A percentile compares a stretch with the other conserved stretches of the same genome.
Conservation (phyloP, 2,113 vertebrate genomes). For the Alligator sinensis region DNA sequence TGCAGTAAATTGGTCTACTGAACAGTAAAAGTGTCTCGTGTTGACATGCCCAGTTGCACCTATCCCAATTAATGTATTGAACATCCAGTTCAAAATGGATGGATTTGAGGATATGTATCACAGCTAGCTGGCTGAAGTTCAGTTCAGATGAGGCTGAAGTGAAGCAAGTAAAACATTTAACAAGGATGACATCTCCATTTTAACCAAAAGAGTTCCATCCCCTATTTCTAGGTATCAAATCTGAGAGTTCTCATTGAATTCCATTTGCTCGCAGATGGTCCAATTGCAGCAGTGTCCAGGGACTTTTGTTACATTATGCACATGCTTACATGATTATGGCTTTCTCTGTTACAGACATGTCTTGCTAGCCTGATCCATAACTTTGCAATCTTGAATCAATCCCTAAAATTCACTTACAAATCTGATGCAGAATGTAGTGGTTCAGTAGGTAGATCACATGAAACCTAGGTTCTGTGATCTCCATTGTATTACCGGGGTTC, state of each 20-base stretch:
- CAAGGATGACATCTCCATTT: not conserved
- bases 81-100: rapidly evolving
- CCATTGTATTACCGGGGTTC: rapidly evolving
- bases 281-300: not conserved
- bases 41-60: not conserved
- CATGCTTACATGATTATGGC: not conserved
- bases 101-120: not conserved
- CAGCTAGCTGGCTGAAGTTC: not conserved
- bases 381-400: not conserved
- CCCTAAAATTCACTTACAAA: not conserved
- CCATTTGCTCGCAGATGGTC: not conserved
- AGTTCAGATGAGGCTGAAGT: not conserved
- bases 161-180: not conserved
- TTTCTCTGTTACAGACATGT: not conserved
- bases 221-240: not conserved
- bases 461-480: not conserved
- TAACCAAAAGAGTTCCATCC: not conserved
- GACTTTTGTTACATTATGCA: not conserved
- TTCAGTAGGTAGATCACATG: not conserved
- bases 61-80: not conserved
- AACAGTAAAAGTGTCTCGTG: no score
- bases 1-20: no score
- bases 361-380: not conserved
- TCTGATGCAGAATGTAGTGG: not conserved
- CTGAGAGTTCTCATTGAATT: not conserved